Evolutionary conservation across 2,888 invertebrate genomes (phyloP).

Genomic region (Drosophila antonietae): DNA sequence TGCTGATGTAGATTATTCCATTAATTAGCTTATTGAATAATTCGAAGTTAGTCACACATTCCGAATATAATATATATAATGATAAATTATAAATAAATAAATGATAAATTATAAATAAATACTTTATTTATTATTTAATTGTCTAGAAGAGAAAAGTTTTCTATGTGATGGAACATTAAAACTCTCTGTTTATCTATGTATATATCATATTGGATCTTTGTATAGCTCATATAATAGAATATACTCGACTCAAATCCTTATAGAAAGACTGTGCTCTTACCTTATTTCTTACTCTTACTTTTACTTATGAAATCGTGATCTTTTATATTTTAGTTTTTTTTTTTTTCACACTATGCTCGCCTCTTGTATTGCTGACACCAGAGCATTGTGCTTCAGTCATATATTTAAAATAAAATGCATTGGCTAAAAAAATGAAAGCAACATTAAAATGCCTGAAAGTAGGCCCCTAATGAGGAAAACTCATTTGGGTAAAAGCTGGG

Average conservation of each 20-base stretch:
- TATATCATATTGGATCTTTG: no score
- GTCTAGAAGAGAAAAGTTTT: no score
- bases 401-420: conserved; percentile 38
- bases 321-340: neutral
- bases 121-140: no score
- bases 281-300: no score
- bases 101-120: no score
- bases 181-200: no score
- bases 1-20: conserved; percentile 26
- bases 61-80: no score
- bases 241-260: neutral
- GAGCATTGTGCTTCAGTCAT: neutral
- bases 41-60: neutral
- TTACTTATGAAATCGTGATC: neutral
- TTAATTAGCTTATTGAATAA: conserved; percentile 36
- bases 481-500: conserved; percentile 77
- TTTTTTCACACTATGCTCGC: neutral
- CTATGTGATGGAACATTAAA: no score
- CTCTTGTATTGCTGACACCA: neutral
- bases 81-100: no score
- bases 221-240: neutral
- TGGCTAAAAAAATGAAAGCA: conserved; percentile 8
- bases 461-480: conserved; percentile 74
- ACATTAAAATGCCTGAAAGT: conserved; percentile 39
- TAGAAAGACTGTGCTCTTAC: no score